These are phyloP conservation scores for Cheilosia soror DNA, from an alignment of 2,888 invertebrate species.

Conservation along the genomic window DNA sequence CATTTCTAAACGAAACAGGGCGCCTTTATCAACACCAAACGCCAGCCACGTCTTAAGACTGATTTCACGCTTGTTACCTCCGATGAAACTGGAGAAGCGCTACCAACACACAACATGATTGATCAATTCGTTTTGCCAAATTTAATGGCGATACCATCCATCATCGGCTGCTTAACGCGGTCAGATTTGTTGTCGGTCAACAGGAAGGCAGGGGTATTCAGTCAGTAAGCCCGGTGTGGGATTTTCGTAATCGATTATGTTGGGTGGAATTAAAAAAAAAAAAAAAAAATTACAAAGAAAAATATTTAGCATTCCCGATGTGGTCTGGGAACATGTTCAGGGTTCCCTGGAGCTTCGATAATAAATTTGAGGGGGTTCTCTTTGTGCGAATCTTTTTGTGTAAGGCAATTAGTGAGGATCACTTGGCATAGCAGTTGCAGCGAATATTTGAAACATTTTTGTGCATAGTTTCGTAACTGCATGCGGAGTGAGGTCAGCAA, in stretches of 20 bases:
- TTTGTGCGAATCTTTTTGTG: constrained; percentile 31
- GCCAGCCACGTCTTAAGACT: constrained; percentile 61
- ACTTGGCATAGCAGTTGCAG: constrained; percentile 4
- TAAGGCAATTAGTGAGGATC: constrained; percentile 60
- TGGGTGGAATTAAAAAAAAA: constrained; percentile 16
- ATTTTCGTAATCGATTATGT: constrained; percentile 57
- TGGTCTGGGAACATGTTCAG: constrained; percentile 11
- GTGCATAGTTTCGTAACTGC: constrained; percentile 10
- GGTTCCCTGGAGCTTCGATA: constrained; percentile 48
- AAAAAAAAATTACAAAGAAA: neutral
- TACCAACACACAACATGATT: constrained; percentile 63
- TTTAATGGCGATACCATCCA: constrained; percentile 72
- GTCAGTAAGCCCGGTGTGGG: constrained; percentile 16
- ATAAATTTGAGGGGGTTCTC: constrained; percentile 12
- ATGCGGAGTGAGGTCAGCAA: constrained; percentile 44
- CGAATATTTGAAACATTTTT: constrained; percentile 15
- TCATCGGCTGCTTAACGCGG: constrained; percentile 64
- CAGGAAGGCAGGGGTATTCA: neutral
- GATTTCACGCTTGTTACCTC: constrained; percentile 72
- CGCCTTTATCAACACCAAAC: constrained; percentile 71
- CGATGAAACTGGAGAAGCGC: constrained; percentile 64
- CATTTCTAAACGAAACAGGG: constrained; percentile 44
- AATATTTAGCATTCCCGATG: constrained; percentile 51
- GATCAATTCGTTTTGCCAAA: constrained; percentile 76
- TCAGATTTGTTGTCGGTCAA: constrained; percentile 15